These are phyloP conservation scores for Zaprionus lachaisei DNA, from an alignment of 1,140 invertebrate genomes.

Conservation along the genomic window DNA sequence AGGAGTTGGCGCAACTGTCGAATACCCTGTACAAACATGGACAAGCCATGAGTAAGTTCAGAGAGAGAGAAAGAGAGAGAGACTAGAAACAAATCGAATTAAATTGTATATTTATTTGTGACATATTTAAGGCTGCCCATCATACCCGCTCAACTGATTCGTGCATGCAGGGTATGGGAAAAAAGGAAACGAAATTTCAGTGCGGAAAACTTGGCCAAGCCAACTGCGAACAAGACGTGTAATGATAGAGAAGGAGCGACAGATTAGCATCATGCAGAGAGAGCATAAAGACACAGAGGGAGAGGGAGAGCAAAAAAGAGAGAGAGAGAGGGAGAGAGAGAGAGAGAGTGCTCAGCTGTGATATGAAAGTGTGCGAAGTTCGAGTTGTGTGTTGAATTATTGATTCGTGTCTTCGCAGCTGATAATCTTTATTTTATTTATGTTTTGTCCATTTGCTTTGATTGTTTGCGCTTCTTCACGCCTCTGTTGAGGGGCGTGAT, in stretches of 20 bases:
- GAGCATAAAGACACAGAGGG: not conserved
- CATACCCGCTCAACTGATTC: not conserved
- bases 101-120: not conserved
- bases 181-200: conserved; percentile 73
- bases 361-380: conserved; percentile 32
- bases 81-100: not conserved
- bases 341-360: not conserved
- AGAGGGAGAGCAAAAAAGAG: not conserved
- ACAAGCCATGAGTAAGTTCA: not conserved
- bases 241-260: conserved; percentile 49
- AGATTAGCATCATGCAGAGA: conserved; percentile 11
- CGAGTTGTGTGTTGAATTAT: conserved; percentile 13
- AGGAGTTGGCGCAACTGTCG: not conserved
- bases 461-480: conserved; percentile 34
- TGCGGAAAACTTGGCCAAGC: conserved; percentile 68
- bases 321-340: not conserved
- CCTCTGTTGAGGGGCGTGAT: conserved; percentile 29
- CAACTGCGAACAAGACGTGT: conserved; percentile 48
- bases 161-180: conserved; percentile 19
- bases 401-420: conserved; percentile 15
- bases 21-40: conserved; percentile 12
- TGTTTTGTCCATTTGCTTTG: conserved; percentile 23
- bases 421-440: conserved; percentile 23
- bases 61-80: no score
- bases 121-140: conserved; percentile 3